Conservation (phyloP, 1,140 invertebrate genomes). For the Drosophila trapezifrons region DNA sequence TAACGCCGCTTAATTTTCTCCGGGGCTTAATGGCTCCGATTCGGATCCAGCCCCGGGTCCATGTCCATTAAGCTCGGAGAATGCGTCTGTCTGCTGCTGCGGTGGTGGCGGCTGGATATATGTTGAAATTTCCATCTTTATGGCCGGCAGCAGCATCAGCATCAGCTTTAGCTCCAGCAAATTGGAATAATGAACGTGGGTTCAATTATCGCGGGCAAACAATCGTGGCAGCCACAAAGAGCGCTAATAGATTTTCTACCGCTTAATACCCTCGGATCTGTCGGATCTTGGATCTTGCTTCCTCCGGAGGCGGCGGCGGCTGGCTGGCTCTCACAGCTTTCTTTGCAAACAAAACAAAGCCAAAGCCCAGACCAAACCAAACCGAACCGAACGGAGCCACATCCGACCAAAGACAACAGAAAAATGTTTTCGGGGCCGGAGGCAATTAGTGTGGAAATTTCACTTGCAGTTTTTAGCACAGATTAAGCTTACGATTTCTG, state of each 20-base stretch:
- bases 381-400: slow-evolving; percentile 24
- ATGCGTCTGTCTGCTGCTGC: slow-evolving; percentile 52
- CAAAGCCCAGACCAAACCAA: not conserved
- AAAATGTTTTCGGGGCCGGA: slow-evolving; percentile 66
- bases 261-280: slow-evolving; percentile 10
- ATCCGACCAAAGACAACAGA: slow-evolving; percentile 61
- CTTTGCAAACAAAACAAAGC: slow-evolving; percentile 57
- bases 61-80: slow-evolving; percentile 61
- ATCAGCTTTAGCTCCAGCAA: slow-evolving; percentile 34
- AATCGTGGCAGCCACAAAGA: slow-evolving; percentile 68
- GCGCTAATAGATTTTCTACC: slow-evolving; percentile 82
- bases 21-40: slow-evolving; percentile 35
- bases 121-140: slow-evolving; percentile 46
- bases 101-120: slow-evolving; percentile 31
- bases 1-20: slow-evolving; percentile 79
- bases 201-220: slow-evolving; percentile 80
- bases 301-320: slow-evolving; percentile 46
- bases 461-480: slow-evolving; percentile 76
- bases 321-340: slow-evolving; percentile 53
- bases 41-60: slow-evolving; percentile 22
- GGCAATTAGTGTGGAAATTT: slow-evolving; percentile 80
- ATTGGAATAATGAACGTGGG: slow-evolving; percentile 81
- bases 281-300: slow-evolving; percentile 32
- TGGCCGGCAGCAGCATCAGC: slow-evolving; percentile 34
- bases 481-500: slow-evolving; percentile 64